A percentile compares a stretch with the other conserved stretches of the same genome.
Evolutionary conservation across 1,140 invertebrate genomes (phyloP).

Genomic region (Palaemon carinicauda): DNA sequence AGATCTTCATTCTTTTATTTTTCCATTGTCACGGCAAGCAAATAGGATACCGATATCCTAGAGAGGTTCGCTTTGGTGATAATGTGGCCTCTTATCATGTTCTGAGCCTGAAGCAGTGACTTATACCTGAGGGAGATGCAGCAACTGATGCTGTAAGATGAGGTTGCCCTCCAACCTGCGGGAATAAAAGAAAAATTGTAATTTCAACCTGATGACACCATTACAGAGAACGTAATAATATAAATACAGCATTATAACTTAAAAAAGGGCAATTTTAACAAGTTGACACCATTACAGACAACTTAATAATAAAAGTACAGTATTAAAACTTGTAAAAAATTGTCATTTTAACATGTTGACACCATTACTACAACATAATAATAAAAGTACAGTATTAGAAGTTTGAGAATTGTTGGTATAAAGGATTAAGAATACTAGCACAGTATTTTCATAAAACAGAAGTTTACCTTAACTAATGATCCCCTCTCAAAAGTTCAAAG

Average conservation of each 20-base stretch:
- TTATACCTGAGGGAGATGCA: constrained; percentile 55
- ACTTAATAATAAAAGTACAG: background rate
- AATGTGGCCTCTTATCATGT: constrained; percentile 3
- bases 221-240: background rate
- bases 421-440: background rate
- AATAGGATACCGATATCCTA: background rate
- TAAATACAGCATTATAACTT: too few species aligned
- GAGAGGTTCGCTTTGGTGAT: background rate
- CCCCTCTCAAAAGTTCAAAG: constrained; percentile 92
- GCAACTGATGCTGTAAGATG: constrained; percentile 47
- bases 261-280: too few species aligned
- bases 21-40: background rate
- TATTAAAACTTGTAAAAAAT: too few species aligned
- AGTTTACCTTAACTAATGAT: constrained; percentile 64
- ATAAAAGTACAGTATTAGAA: background rate
- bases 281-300: background rate
- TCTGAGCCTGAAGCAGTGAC: constrained; percentile 33
- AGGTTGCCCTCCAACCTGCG: constrained; percentile 40
- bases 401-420: background rate
- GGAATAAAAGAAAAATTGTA: background rate
- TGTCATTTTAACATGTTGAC: too few species aligned
- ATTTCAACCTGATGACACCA: too few species aligned
- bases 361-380: background rate
- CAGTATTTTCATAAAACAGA: background rate
- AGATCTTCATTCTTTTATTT: background rate